Conservation (phyloP, 2,888 invertebrate genomes). For the Heliconius hortense region DNA sequence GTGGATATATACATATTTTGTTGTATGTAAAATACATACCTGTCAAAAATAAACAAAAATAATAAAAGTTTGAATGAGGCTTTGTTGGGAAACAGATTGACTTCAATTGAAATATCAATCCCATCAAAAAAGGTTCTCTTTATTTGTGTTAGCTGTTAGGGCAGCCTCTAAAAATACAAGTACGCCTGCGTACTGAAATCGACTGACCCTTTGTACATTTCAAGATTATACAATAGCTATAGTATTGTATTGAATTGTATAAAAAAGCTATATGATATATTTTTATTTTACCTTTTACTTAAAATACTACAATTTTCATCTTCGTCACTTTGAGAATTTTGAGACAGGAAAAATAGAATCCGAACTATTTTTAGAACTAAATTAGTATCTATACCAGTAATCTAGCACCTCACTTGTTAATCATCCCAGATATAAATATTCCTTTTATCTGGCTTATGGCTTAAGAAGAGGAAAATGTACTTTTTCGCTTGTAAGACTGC, state of each 20-base stretch:
- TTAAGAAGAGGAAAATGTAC: too few relatives aligned
- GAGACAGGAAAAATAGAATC: too few relatives aligned
- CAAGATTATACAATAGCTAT: background rate
- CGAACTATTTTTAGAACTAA: too few relatives aligned
- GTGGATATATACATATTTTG: background rate
- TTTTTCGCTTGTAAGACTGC: background rate
- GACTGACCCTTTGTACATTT: background rate
- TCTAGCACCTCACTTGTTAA: too few relatives aligned
- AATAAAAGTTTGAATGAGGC: background rate
- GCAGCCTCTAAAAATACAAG: conserved; percentile 14
- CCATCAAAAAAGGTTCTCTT: conserved; percentile 17
- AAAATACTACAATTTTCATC: background rate
- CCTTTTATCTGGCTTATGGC: too few relatives aligned
- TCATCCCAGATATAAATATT: too few relatives aligned
- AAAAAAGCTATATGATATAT: background rate
- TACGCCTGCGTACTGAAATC: conserved; percentile 21
- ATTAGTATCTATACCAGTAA: too few relatives aligned
- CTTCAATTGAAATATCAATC: conserved; percentile 17
- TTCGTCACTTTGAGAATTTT: background rate
- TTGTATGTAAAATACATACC: background rate
- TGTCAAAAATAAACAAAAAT: background rate
- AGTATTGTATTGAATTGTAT: background rate
- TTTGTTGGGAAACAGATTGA: conserved; percentile 3
- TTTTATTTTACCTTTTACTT: background rate
- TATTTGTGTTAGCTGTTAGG: conserved; percentile 12